Percentiles rank a stretch among this genome's conserved stretches.
These are phyloP conservation scores for Protomyctophum bolini DNA, from an alignment of 2,113 vertebrate species.

Conservation along the genomic window DNA sequence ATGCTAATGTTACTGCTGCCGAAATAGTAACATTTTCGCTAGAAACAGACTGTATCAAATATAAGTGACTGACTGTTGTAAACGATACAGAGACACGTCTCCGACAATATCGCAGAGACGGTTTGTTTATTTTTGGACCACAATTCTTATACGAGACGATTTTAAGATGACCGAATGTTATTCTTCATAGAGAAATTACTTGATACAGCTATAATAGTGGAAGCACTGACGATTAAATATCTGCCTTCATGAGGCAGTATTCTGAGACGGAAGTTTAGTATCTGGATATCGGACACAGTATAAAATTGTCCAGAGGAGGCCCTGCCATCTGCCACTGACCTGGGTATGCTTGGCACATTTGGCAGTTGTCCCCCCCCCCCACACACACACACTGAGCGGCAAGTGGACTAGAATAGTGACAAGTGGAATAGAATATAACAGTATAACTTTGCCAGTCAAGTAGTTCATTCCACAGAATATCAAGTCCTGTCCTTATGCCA, in stretches of 20 bases:
- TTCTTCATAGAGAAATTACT: too few relatives aligned
- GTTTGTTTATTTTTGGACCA: too few relatives aligned
- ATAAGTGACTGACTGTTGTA: too few relatives aligned
- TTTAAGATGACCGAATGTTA: too few relatives aligned
- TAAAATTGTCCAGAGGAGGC: slow-evolving; percentile 39
- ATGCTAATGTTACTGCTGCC: too few relatives aligned
- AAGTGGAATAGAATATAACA: slow-evolving; percentile 3
- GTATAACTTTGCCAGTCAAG: slow-evolving; percentile 23
- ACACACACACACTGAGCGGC: slow-evolving; percentile 5
- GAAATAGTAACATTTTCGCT: too few relatives aligned
- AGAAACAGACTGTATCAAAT: too few relatives aligned
- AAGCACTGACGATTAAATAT: background rate
- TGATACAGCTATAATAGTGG: background rate
- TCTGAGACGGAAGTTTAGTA: background rate
- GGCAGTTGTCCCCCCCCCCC: background rate
- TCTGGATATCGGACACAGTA: slow-evolving; percentile 14
- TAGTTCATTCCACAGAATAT: slow-evolving; percentile 9
- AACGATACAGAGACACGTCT: too few relatives aligned
- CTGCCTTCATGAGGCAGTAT: background rate
- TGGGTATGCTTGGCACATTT: slow-evolving; percentile 34
- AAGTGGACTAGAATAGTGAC: slow-evolving; percentile 19
- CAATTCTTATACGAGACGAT: too few relatives aligned
- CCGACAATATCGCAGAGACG: too few relatives aligned
- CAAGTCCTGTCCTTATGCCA: slow-evolving; percentile 18
- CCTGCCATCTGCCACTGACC: slow-evolving; percentile 61